Base-by-base conservation (phyloP, 1,140 invertebrate genomes). In the Drepana arcuata region DNA sequence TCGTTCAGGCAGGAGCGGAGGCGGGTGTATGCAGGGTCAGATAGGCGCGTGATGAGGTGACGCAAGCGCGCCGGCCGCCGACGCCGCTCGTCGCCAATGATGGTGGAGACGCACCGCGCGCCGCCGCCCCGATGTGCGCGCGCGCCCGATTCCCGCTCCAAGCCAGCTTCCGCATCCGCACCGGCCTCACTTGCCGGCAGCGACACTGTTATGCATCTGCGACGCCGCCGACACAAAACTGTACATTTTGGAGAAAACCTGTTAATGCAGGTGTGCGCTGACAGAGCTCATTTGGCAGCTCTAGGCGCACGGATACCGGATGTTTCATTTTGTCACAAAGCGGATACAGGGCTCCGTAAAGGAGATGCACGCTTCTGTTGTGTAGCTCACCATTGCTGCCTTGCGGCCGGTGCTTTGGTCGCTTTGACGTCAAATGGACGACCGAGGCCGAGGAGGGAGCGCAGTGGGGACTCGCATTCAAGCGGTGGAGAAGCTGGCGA, bases 181-280 rank as follows among this genome's bases (percentile, higher is more conserved):
- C 84, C 61, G 50, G 71, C 68, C 51, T 84, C 57, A 58, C 73
- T 66, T 37, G 74, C 69, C 55, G 74, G 74, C 54, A 72, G 75
- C 52, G 84, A 83, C 42, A 85, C 80, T 18, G 81, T 82, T 35
- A 78, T 88, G 45, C 86, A 87, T 42, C 74, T 85, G 24, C 86
- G 88, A 30, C 83, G 89, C 13, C 84, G 89, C 23, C 84, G 89
- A 30, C 88, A 91, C 74, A 91, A 91, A 75, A 91, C 90, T 23
- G 90, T 92, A 7, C 90, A 92, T 73, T 91, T 91, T 64, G 90
- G 89, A 26, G 90, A 91, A 53, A 90, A 89, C 59, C 78, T 90
- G 2, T 70, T 90, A 15, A 85, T 89, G 62, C 88, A 90, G 60
- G 88, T 90, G 29, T 90, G 89, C 69, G 87, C 89, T 35, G 89